phyloP scores from a whole-genome alignment of 2,113 vertebrate genomes.

The Malurus alboscapulatus region DNA sequence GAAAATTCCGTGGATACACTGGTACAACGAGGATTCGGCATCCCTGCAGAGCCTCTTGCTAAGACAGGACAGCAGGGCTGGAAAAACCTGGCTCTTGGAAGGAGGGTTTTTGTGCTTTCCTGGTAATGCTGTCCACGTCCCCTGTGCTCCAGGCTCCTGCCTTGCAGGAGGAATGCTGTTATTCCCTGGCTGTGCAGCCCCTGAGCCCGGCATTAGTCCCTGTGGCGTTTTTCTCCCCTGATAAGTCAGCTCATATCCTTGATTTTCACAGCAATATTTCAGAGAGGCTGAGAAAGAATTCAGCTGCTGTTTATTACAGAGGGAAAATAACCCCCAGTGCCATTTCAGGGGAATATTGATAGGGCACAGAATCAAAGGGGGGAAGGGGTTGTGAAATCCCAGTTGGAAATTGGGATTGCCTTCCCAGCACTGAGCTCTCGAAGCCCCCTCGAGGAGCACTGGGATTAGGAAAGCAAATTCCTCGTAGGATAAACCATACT shows the following conservation, averaged over 20 bases:
- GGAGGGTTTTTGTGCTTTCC: background rate
- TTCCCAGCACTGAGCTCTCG: background rate
- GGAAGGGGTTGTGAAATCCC: slow-evolving; percentile 13
- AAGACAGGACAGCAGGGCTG: background rate
- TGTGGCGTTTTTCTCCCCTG: background rate
- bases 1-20: background rate
- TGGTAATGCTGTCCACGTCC: background rate
- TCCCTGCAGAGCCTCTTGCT: background rate
- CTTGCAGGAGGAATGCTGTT: background rate
- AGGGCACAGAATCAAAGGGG: background rate
- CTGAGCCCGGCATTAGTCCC: slow-evolving; percentile 21
- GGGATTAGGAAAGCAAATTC: background rate
- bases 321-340: slow-evolving; percentile 23
- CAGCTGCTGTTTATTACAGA: background rate
- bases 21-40: background rate
- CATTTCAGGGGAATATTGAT: slow-evolving; percentile 6
- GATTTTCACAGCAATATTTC: slow-evolving; percentile 48
- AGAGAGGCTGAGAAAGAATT: slow-evolving; percentile 1
- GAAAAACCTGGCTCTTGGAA: background rate
- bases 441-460: background rate
- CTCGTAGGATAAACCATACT: background rate
- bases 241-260: slow-evolving; percentile 34
- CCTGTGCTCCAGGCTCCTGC: background rate
- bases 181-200: background rate
- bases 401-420: background rate